Evolutionary conservation across 2,113 vertebrate genomes (phyloP).

Genomic region (Marmota flaviventris): DNA sequence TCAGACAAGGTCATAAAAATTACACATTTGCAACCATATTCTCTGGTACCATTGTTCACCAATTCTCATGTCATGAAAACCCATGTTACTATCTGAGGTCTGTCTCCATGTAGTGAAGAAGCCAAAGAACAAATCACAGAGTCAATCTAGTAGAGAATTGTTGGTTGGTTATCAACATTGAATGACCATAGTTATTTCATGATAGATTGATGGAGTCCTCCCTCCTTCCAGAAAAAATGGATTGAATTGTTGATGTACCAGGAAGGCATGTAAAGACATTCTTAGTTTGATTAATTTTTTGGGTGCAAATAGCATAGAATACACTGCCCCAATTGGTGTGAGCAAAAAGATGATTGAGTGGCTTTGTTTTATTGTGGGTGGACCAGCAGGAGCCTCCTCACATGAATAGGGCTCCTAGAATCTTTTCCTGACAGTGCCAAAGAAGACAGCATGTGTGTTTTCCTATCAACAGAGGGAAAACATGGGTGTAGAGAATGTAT

Average conservation of each 20-base stretch:
- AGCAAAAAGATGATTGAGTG: too few species aligned
- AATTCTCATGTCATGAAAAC: not conserved
- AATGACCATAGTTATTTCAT: not conserved
- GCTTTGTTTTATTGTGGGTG: too few species aligned
- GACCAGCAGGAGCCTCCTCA: not conserved
- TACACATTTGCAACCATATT: not conserved
- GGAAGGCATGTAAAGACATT: not conserved
- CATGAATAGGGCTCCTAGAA: not conserved
- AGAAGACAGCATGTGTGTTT: not conserved
- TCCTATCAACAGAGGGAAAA: not conserved
- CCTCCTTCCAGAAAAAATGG: not conserved
- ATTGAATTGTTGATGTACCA: not conserved
- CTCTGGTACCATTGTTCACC: not conserved
- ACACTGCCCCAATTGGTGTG: too few species aligned
- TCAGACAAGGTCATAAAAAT: not conserved
- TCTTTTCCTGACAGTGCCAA: not conserved
- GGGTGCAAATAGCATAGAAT: too few species aligned
- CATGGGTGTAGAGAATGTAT: not conserved
- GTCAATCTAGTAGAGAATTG: not conserved
- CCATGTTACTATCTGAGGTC: too few species aligned
- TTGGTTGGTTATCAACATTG: not conserved
- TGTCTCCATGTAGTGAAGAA: not conserved
- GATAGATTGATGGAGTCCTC: not conserved
- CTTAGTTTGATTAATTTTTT: not conserved
- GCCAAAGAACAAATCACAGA: not conserved